Evolutionary conservation across 2,888 invertebrate species (phyloP).

Genomic region (Venusia cambrica): DNA sequence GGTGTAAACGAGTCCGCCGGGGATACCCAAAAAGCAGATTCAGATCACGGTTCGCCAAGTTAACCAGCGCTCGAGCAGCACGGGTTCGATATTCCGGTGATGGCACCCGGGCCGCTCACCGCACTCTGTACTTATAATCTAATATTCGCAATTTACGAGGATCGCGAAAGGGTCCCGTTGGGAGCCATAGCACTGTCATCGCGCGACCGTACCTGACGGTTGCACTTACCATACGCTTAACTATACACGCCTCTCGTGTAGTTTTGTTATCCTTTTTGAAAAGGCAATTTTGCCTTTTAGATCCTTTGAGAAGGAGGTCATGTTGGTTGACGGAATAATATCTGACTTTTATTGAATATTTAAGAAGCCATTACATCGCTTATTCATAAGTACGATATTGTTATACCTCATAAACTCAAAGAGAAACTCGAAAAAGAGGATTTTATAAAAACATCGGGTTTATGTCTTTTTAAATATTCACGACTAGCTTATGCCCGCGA

Average conservation of each 20-base stretch:
- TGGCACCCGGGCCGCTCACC: conserved; percentile 61
- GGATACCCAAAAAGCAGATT: conserved; percentile 59
- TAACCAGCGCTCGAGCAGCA: conserved; percentile 67
- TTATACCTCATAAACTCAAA: conserved; percentile 4
- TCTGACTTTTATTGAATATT: conserved; percentile 17
- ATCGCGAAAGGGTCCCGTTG: conserved; percentile 67
- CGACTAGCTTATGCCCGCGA: no score
- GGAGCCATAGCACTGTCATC: conserved; percentile 75
- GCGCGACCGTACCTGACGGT: conserved; percentile 63
- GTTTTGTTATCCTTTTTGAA: conserved; percentile 36
- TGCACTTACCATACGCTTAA: conserved; percentile 65
- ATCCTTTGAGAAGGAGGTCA: conserved; percentile 19
- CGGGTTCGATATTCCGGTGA: conserved; percentile 72
- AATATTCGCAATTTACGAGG: conserved; percentile 80
- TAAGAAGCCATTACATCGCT: conserved; percentile 8
- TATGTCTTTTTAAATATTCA: no score
- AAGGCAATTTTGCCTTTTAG: conserved; percentile 43
- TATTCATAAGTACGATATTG: conserved; percentile 6
- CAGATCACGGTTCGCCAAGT: conserved; percentile 66
- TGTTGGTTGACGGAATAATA: conserved; percentile 18
- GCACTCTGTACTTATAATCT: conserved; percentile 78
- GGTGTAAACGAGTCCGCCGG: conserved; percentile 32
- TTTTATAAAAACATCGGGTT: no score
- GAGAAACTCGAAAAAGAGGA: no score
- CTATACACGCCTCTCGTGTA: conserved; percentile 57